Evolutionary conservation across 2,113 vertebrate genomes (phyloP).

Genomic region (Cynopterus brachyotis): DNA sequence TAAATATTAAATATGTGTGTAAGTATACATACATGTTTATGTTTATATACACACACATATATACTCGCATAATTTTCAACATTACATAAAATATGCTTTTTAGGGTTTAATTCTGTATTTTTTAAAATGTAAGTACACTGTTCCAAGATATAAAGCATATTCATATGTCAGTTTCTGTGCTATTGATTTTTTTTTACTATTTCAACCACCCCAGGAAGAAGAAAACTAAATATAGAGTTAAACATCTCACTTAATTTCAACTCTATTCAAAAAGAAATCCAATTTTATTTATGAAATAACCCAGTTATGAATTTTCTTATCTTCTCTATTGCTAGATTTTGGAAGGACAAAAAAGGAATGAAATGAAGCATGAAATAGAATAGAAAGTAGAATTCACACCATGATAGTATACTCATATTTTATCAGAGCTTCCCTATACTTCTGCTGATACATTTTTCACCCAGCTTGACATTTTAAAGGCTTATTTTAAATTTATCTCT

Average conservation of each 20-base stretch:
- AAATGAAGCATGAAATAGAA: constrained; percentile 33
- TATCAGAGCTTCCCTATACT: background rate
- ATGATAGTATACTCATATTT: background rate
- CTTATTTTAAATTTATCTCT: constrained; percentile 55
- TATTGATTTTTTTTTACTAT: background rate
- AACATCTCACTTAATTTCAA: background rate
- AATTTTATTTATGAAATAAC: constrained; percentile 23
- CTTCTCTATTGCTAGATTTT: background rate
- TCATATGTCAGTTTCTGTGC: background rate
- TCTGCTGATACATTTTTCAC: background rate
- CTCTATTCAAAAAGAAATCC: constrained; percentile 27
- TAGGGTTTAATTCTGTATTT: background rate
- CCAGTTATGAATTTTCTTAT: background rate
- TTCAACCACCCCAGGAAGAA: background rate
- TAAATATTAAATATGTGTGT: background rate
- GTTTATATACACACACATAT: background rate
- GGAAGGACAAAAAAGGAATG: constrained; percentile 6
- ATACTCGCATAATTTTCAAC: background rate
- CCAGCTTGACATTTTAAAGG: constrained; percentile 10
- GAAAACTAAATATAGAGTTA: background rate
- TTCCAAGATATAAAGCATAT: background rate
- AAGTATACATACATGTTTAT: background rate
- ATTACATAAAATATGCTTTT: background rate
- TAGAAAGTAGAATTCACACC: background rate
- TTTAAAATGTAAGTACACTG: background rate